Evolutionary conservation across 30 jellyfish, hydroid and myxozoan genomes (phyloP).

Genomic region (Aurelia aurita): DNA sequence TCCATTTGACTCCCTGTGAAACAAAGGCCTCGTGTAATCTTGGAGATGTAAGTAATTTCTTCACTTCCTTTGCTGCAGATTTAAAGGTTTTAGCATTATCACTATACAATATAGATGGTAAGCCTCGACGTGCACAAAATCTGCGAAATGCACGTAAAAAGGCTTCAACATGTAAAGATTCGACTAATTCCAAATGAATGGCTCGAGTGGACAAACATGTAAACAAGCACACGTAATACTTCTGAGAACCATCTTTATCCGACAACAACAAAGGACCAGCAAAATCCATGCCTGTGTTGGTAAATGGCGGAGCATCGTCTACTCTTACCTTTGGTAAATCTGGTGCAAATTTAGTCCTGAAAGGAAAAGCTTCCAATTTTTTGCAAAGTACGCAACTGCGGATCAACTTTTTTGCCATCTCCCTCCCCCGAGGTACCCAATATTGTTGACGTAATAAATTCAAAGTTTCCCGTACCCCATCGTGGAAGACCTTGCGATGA

Average conservation of each 20-base stretch:
- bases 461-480: constrained; percentile 30
- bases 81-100: constrained; percentile 60
- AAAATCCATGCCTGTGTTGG: constrained; percentile 41
- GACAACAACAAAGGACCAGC: constrained; percentile 46
- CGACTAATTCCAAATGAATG: constrained; percentile 50
- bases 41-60: constrained; percentile 24
- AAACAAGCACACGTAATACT: constrained; percentile 39
- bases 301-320: constrained; percentile 70
- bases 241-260: constrained; percentile 2
- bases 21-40: constrained; percentile 21
- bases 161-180: constrained; percentile 46
- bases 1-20: constrained; percentile 6
- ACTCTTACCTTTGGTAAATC: constrained; percentile 51
- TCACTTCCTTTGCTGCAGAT: no score
- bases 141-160: constrained; percentile 53
- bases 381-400: constrained; percentile 2
- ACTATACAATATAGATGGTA: constrained; percentile 30
- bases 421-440: constrained; percentile 65
- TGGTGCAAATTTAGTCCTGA: constrained; percentile 18
- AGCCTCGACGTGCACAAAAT: constrained; percentile 57
- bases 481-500: constrained; percentile 12
- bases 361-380: constrained; percentile 42
- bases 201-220: constrained; percentile 69
- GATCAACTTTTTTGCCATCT: no score
- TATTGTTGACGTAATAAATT: neutral